Evolutionary conservation across 2,113 vertebrate genomes (phyloP).

Genomic region (Axis porcinus): DNA sequence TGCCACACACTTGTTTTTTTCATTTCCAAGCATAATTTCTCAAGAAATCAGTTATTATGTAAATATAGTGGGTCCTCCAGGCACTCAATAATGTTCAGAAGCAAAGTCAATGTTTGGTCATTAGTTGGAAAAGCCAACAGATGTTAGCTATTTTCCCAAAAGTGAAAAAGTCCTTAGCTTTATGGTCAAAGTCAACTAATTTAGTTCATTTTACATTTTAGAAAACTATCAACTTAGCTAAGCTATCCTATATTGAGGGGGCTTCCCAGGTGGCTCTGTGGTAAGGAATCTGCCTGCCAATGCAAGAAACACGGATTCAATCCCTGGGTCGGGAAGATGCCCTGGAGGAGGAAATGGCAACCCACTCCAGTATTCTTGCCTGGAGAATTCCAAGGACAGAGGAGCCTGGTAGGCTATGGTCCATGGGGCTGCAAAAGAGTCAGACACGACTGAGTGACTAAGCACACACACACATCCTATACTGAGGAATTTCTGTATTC

Average conservation of each 20-base stretch:
- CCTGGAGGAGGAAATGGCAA: neutral
- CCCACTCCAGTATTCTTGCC: neutral
- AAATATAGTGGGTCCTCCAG: neutral
- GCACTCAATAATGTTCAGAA: neutral
- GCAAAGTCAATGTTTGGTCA: neutral
- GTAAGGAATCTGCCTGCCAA: neutral
- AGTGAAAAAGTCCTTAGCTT: neutral
- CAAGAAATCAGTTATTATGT: neutral
- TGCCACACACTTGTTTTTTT: neutral
- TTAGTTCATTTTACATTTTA: neutral
- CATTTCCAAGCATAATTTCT: neutral
- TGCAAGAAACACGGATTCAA: neutral
- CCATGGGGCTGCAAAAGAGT: neutral
- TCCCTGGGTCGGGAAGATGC: neutral
- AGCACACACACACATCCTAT: neutral
- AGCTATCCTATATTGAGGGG: neutral
- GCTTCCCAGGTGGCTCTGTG: neutral
- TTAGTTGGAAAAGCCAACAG: neutral
- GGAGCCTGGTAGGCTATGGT: neutral
- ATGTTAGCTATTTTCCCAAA: neutral
- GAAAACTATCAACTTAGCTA: neutral
- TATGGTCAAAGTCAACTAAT: neutral
- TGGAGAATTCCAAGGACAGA: neutral
- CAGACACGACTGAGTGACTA: rapidly evolving
- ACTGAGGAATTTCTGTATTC: neutral